A percentile compares a stretch with the other conserved stretches of the same genome.
Conservation (phyloP, 2,888 invertebrate species). For the Hartigia nigra region DNA sequence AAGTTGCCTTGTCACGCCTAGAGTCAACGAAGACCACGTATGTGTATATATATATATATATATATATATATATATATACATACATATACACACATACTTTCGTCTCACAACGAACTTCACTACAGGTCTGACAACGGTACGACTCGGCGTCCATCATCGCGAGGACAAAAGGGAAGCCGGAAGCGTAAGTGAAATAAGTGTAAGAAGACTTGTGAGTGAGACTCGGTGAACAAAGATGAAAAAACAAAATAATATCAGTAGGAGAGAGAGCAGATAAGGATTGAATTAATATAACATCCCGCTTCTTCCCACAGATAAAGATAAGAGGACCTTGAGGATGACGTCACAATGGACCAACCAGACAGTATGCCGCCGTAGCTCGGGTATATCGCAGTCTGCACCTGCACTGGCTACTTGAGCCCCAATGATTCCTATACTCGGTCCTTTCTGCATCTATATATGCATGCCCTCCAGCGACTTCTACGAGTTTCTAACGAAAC, state of each 20-base stretch:
- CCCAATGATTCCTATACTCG: neutral
- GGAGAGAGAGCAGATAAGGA: conserved; percentile 1
- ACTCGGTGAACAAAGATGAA: neutral
- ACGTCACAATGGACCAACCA: conserved; percentile 45
- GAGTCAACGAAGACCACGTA: conserved; percentile 5
- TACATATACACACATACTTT: neutral
- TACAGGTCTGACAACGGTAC: neutral
- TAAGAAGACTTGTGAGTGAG: conserved; percentile 10
- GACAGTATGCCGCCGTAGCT: conserved; percentile 52
- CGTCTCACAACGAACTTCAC: conserved; percentile 2
- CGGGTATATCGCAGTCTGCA: conserved; percentile 40
- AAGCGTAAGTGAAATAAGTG: conserved; percentile 9
- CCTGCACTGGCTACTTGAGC: conserved; percentile 25
- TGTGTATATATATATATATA: neutral
- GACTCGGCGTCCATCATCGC: neutral
- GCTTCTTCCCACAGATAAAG: conserved; percentile 26
- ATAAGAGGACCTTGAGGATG: conserved; percentile 40
- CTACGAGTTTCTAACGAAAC: neutral
- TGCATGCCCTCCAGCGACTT: neutral
- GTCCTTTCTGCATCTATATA: neutral
- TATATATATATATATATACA: neutral
- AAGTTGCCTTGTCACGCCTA: neutral
- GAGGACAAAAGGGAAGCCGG: conserved; percentile 4
- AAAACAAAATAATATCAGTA: conserved; percentile 15
- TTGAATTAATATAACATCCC: conserved; percentile 5